Evolutionary conservation across 2,888 invertebrate genomes (phyloP).

Genomic region (Drosophila pullipes): DNA sequence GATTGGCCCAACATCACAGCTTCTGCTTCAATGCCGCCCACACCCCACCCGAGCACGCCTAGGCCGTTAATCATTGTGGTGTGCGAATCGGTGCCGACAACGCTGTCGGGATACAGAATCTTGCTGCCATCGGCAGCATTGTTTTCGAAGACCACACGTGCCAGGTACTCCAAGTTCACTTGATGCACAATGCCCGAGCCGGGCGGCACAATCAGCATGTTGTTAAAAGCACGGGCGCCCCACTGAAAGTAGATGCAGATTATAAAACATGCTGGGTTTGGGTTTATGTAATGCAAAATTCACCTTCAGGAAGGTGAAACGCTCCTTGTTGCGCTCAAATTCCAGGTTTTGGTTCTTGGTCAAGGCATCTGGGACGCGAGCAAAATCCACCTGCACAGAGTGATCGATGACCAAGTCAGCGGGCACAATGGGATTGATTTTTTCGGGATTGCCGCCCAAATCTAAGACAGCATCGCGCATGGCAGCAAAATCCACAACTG

Average conservation of each 20-base stretch:
- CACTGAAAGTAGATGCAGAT: slow-evolving; percentile 87
- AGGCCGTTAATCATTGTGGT: slow-evolving; percentile 99
- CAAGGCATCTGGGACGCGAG: slow-evolving; percentile 93
- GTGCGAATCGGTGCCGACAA: slow-evolving; percentile 99
- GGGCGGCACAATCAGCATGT: slow-evolving; percentile 98
- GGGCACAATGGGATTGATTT: slow-evolving; percentile 98
- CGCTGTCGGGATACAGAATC: slow-evolving; percentile 93
- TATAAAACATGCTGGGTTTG: no score
- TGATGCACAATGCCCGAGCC: slow-evolving; percentile 99
- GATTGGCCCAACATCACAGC: slow-evolving; percentile 99
- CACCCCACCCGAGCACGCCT: slow-evolving; percentile 98
- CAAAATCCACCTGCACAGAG: slow-evolving; percentile 98
- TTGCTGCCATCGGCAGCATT: slow-evolving; percentile 83
- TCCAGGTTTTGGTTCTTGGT: slow-evolving; percentile 97
- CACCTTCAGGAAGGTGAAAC: slow-evolving; percentile 98
- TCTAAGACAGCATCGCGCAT: slow-evolving; percentile 97
- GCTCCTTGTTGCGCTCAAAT: slow-evolving; percentile 97
- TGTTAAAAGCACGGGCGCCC: slow-evolving; percentile 97
- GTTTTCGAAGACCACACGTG: slow-evolving; percentile 93
- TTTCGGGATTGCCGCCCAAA: slow-evolving; percentile 94
- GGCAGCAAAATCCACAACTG: slow-evolving; percentile 99
- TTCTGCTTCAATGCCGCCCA: slow-evolving; percentile 98
- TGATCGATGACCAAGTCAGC: slow-evolving; percentile 99
- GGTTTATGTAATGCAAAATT: neutral
- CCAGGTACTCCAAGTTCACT: slow-evolving; percentile 98